phyloP scores from a whole-genome alignment of 1,140 invertebrate species.

The Pseudachorutes palmiensis region DNA sequence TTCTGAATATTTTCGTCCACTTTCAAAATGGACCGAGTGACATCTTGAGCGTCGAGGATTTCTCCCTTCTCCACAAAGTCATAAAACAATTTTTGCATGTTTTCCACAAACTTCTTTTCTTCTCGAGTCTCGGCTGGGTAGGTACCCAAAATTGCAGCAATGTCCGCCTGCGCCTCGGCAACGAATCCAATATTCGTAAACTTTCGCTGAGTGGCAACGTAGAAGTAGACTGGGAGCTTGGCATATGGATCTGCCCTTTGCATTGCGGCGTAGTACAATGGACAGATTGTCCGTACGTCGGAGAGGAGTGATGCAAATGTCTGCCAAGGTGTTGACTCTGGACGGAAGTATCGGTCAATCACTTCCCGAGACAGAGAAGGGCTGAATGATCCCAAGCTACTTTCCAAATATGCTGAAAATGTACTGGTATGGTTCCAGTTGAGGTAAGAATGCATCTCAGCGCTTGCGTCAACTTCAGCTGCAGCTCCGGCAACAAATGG shows the following conservation, averaged over 20 bases:
- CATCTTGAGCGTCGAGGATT: conserved; percentile 48
- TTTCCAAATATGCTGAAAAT: conserved; percentile 27
- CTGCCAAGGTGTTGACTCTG: conserved; percentile 29
- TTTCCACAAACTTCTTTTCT: conserved; percentile 61
- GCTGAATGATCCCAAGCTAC: conserved; percentile 27
- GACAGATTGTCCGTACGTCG: conserved; percentile 69
- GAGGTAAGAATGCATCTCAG: conserved; percentile 31
- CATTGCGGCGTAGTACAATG: conserved; percentile 52
- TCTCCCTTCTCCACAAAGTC: conserved; percentile 59
- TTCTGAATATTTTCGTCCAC: conserved; percentile 45
- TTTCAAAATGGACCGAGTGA: conserved; percentile 40
- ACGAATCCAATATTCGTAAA: conserved; percentile 42
- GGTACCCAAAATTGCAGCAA: conserved; percentile 67
- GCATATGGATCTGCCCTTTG: conserved; percentile 48
- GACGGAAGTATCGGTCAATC: conserved; percentile 26
- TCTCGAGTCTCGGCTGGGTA: conserved; percentile 60
- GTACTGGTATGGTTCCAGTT: conserved; percentile 31
- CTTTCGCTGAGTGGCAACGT: conserved; percentile 56
- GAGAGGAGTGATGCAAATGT: conserved; percentile 55
- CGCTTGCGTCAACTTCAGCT: conserved; percentile 27
- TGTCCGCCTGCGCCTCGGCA: conserved; percentile 58
- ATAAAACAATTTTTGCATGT: conserved; percentile 73
- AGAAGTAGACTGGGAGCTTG: conserved; percentile 53
- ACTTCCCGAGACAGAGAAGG: conserved; percentile 25
- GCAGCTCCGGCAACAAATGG: conserved; percentile 23